Evolutionary conservation across 2,888 invertebrate species (phyloP).

Genomic region (Drosophila anceps): DNA sequence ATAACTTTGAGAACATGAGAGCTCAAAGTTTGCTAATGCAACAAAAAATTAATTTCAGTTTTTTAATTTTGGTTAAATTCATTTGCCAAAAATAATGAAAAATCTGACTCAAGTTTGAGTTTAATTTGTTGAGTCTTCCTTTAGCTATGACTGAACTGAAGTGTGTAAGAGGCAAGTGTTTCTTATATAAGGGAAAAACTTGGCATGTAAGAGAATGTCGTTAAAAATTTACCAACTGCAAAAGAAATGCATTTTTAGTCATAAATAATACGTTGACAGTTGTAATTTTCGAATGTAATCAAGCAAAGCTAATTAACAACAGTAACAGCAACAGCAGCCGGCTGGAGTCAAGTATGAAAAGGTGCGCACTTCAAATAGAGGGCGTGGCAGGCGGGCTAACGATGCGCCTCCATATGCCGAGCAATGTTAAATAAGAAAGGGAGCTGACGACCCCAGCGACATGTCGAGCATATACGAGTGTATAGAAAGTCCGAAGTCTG

Average conservation of each 20-base stretch:
- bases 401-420: conserved; percentile 23
- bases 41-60: conserved; percentile 19
- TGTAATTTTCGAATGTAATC: conserved; percentile 82
- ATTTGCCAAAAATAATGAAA: neutral
- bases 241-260: conserved; percentile 63
- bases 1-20: conserved; percentile 4
- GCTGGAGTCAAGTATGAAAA: conserved; percentile 39
- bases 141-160: neutral
- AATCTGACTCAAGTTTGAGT: neutral
- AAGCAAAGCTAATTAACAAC: conserved; percentile 80
- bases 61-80: neutral
- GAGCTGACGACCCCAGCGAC: conserved; percentile 30
- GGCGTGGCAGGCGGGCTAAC: conserved; percentile 54
- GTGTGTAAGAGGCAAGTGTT: neutral
- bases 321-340: conserved; percentile 22
- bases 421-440: conserved; percentile 16
- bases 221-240: conserved; percentile 23
- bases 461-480: conserved; percentile 23
- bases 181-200: no score
- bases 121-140: neutral
- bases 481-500: conserved; percentile 61
- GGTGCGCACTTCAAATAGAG: conserved; percentile 59
- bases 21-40: conserved; percentile 32
- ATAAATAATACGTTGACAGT: conserved; percentile 82
- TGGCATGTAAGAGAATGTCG: conserved; percentile 4